Conservation (phyloP, 2,888 invertebrate genomes). For the Sympetrum striolatum region DNA sequence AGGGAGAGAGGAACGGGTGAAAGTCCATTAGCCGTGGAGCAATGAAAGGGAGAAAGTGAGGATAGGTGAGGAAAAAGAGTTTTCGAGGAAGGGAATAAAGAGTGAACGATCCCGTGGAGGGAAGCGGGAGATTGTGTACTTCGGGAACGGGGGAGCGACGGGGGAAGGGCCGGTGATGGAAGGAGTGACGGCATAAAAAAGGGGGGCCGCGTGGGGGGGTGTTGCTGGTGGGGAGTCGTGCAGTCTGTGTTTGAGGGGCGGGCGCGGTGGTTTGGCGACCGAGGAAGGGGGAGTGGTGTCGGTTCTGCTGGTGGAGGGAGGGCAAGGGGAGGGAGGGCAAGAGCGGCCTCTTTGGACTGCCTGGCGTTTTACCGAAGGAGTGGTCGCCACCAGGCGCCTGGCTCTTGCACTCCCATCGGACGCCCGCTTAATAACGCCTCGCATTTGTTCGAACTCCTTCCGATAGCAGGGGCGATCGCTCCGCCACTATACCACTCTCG, state of each 20-base stretch:
- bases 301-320: not conserved
- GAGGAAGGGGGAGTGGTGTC: not conserved
- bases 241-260: not conserved
- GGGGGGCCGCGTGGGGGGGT: not conserved
- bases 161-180: no score
- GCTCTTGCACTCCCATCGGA: not conserved
- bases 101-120: not conserved
- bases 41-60: no score
- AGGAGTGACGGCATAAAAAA: not conserved
- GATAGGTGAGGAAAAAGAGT: not conserved
- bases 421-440: not conserved
- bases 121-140: not conserved
- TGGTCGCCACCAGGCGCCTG: not conserved
- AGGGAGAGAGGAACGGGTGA: no score
- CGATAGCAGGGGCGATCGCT: not conserved
- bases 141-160: not conserved
- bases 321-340: not conserved
- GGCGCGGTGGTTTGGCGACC: not conserved
- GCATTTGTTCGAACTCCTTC: not conserved
- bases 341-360: not conserved
- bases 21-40: no score
- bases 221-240: not conserved
- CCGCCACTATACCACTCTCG: not conserved
- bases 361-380: slow-evolving; percentile 22
- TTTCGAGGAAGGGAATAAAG: not conserved